Base-by-base conservation (phyloP, 1,140 invertebrate genomes). In the Drosophila tristis region DNA sequence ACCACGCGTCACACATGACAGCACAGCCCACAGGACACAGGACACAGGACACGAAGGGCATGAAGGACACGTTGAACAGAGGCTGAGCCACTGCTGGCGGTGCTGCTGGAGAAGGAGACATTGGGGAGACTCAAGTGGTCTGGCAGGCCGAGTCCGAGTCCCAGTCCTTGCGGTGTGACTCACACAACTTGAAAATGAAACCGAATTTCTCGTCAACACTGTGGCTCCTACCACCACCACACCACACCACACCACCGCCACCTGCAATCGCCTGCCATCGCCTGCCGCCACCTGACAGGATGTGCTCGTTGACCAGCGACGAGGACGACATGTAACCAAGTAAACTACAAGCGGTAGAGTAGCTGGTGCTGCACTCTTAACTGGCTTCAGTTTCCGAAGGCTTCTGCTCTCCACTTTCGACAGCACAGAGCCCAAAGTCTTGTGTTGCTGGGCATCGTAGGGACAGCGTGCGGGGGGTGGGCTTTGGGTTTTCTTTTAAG, bases 1-100 rank as follows among this genome's bases (percentile, higher is more conserved):
- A 86, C 81, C 81, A 81, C 81, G 82, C 78, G 78, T 86, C 81
- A 85, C 81, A 85, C 82, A 78, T 74, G 80, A 61, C 67, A 70
- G 74, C 57, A 63, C 73, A 67, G 55, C 26, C 35, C 31, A 48
- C 56, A 54, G 57, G 29, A 58, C 29, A 47, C 43, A 20, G 56
- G 43, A 50, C 39, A 61, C 29, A n/a, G n/a, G 29, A 58, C 29
- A 47, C 43, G 51, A 7, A 16, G 16, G 23, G 55, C 29, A 47
- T 35, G 51, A 9, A 20, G 56, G 43, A 50, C 39, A 61, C 29
- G n/a, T 42, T 53, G 39, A 25, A 53, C 29, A 13, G 31, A 20
- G 23, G 23, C 20, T 65, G 45, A 11, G 55, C 39, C 16, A 11
- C 23, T 16, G 13, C 2, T 23, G 45, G 16, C 16, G 15, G 31